These are phyloP conservation scores for Thumatha senex DNA, from an alignment of 2,888 invertebrate genomes.

Conservation along the genomic window DNA sequence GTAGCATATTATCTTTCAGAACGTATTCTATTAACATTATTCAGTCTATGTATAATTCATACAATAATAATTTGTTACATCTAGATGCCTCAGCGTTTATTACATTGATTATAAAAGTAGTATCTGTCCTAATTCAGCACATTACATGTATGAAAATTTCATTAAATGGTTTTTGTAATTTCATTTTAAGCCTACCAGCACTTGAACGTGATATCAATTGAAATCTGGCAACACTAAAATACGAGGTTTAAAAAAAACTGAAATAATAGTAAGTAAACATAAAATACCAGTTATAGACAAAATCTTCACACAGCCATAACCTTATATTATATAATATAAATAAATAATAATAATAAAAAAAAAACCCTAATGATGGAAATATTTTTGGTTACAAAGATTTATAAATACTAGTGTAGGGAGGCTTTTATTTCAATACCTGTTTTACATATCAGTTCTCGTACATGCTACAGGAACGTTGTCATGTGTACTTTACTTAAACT, in stretches of 20 bases:
- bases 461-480: slow-evolving; percentile 52
- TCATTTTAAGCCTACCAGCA: slow-evolving; percentile 67
- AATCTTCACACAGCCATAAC: slow-evolving; percentile 79
- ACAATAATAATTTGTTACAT: slow-evolving; percentile 56
- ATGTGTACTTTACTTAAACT: slow-evolving; percentile 39
- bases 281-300: slow-evolving; percentile 70
- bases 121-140: slow-evolving; percentile 24
- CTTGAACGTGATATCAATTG: slow-evolving; percentile 55
- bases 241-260: neutral
- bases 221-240: slow-evolving; percentile 16
- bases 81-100: slow-evolving; percentile 48
- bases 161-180: slow-evolving; percentile 35
- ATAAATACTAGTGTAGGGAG: slow-evolving; percentile 56
- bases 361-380: slow-evolving; percentile 57
- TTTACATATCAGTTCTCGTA: slow-evolving; percentile 39
- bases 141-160: slow-evolving; percentile 26
- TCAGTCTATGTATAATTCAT: slow-evolving; percentile 70
- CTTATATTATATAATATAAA: slow-evolving; percentile 66
- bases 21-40: slow-evolving; percentile 61
- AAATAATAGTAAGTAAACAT: slow-evolving; percentile 7
- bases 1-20: slow-evolving; percentile 49
- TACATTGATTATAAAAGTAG: slow-evolving; percentile 43
- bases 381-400: slow-evolving; percentile 73
- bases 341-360: slow-evolving; percentile 66
- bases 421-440: slow-evolving; percentile 43